Conservation (phyloP, 2,797 vertebrate genomes). For the Malacoraja senta region DNA sequence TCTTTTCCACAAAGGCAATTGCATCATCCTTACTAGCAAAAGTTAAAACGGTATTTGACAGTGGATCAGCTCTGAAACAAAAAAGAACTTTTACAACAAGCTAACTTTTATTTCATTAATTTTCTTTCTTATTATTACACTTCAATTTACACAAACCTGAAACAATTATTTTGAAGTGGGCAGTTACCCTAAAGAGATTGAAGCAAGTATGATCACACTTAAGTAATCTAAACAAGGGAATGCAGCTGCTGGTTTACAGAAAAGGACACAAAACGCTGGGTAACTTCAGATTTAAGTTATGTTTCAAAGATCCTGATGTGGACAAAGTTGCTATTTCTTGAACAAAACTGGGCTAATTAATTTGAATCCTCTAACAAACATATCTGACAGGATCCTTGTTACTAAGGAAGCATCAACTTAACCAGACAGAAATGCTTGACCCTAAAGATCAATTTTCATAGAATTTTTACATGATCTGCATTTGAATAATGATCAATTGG, state of each 20-base stretch:
- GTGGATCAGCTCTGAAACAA: constrained; percentile 76
- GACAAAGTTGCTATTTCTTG: neutral
- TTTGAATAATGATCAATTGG: neutral
- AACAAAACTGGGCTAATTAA: neutral
- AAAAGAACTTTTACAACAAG: constrained; percentile 38
- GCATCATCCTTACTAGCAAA: constrained; percentile 88
- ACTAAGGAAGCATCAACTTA: neutral
- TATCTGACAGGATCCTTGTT: neutral
- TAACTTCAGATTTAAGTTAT: too few species aligned
- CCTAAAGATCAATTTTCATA: neutral
- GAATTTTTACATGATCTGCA: neutral
- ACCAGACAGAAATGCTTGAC: neutral
- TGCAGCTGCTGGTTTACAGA: too few species aligned
- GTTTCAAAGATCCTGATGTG: neutral
- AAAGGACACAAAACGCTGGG: too few species aligned
- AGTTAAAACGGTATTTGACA: constrained; percentile 81
- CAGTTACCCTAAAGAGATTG: neutral
- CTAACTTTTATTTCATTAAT: neutral
- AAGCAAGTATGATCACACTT: too few species aligned
- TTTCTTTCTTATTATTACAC: neutral
- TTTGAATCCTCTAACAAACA: neutral
- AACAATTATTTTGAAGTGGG: neutral
- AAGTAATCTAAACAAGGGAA: too few species aligned
- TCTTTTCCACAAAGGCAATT: constrained; percentile 88
- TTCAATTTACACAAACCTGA: neutral